Base-by-base conservation (phyloP, 2,797 vertebrate genomes). In the Smutsia temminckii region DNA sequence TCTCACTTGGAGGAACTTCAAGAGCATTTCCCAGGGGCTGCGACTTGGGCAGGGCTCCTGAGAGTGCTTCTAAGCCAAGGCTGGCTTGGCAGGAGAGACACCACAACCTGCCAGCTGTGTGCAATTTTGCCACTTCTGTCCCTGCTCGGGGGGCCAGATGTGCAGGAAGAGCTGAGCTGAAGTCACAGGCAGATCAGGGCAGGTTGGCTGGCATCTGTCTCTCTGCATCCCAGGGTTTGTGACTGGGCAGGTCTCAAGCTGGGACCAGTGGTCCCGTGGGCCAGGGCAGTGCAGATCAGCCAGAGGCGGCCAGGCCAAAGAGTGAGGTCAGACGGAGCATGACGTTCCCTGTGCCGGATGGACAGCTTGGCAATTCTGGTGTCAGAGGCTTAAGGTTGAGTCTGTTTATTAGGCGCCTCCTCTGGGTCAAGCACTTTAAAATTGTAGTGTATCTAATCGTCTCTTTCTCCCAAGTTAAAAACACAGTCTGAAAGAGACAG, bases 121-220 rank as follows among this genome's bases (percentile, higher is more conserved):
- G 20, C n/a, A 8, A 0, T 1, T 51, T 7, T 4, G 63, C 2
- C 18, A 34, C 14, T 34, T 25, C 42, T 25, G 32, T 53, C 49
- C 2, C 9, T 27, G 27, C 55, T 72, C 0, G 61, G 1, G 7
- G 32, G 66, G 64, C 66, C 51, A 11, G 6, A 3, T 2, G 1
- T 3, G 27, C 14, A 23, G 85, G 23, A 49, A 66, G 49, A 79
- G n/a, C 64, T 42, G 34, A 34, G 18, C 6, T 4, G 61, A 77
- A 63, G 17, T 55, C 27, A 29, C 46, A 37, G 11, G 46, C n/a
- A 34, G 34, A 17, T 75, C 40, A 12, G 80, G 64, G 37, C 13
- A n/a, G 37, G 23, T 29, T 29, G 57, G 37, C 2, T 7, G 20
- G 0, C 11, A 59, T 25, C 27, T 5, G 64, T 12, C 46, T 17